Conservation (phyloP, 1,140 invertebrate genomes). For the Cydia pomonella region DNA sequence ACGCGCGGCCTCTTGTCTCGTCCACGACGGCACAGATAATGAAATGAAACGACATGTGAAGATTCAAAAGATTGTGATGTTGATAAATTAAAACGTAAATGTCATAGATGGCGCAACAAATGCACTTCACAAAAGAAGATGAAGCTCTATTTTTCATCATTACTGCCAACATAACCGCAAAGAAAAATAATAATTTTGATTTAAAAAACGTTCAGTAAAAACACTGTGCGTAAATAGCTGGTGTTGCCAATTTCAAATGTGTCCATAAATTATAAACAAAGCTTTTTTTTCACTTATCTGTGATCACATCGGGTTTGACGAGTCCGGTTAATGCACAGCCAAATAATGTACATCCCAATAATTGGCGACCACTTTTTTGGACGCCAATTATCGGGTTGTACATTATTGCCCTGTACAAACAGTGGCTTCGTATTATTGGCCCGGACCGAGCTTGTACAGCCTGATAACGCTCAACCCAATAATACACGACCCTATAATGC, state of each 20-base stretch:
- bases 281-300: constrained; percentile 16
- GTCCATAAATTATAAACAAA: background rate
- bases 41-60: background rate
- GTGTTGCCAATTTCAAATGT: background rate
- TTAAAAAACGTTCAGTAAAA: background rate
- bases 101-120: background rate
- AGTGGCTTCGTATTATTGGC: no score
- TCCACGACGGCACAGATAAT: constrained; percentile 16
- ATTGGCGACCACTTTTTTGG: no score
- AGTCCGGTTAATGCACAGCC: no score
- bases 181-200: background rate
- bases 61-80: background rate
- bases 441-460: no score
- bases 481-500: no score
- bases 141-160: background rate
- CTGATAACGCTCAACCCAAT: no score
- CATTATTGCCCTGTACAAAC: no score
- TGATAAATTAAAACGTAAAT: background rate
- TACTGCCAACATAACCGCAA: background rate
- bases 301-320: constrained; percentile 30
- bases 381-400: no score
- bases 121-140: background rate
- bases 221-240: background rate
- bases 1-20: background rate
- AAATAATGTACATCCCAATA: no score